Percentiles rank a stretch among this genome's conserved stretches.
Evolutionary conservation across 2,888 invertebrate genomes (phyloP).

Genomic region (Apamea sordens): DNA sequence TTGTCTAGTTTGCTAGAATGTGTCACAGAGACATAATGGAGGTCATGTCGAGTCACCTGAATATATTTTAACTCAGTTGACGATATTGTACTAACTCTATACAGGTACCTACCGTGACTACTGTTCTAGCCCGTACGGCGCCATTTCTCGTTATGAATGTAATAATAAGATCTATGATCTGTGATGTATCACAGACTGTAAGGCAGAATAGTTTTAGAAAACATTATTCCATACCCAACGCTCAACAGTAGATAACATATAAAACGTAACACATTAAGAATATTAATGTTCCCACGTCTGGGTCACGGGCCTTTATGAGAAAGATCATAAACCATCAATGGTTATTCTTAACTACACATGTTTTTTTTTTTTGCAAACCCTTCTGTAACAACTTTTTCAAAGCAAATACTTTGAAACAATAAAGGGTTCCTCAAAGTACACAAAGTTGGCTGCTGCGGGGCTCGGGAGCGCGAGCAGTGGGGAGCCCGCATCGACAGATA

Average conservation of each 20-base stretch:
- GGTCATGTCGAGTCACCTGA: constrained; percentile 27
- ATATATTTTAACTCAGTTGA: constrained; percentile 6
- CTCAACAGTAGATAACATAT: background rate
- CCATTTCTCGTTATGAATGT: background rate
- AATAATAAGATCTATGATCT: background rate
- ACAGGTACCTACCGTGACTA: background rate
- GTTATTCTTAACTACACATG: background rate
- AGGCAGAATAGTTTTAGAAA: background rate
- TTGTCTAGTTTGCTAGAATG: constrained; percentile 42
- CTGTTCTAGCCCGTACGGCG: constrained; percentile 29
- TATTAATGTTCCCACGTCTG: background rate
- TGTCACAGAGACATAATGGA: constrained; percentile 19
- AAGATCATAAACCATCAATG: background rate
- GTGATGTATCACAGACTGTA: background rate
- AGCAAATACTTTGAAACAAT: background rate
- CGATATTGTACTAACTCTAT: background rate
- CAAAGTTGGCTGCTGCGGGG: too few species aligned
- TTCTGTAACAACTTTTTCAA: background rate
- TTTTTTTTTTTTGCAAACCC: background rate
- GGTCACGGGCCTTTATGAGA: too few species aligned
- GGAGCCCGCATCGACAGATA: background rate
- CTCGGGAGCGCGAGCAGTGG: too few species aligned
- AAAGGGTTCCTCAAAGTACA: background rate
- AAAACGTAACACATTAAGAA: background rate
- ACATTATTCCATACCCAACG: background rate